phyloP scores from a whole-genome alignment of 2,797 vertebrate species.

The Balearica regulorum region DNA sequence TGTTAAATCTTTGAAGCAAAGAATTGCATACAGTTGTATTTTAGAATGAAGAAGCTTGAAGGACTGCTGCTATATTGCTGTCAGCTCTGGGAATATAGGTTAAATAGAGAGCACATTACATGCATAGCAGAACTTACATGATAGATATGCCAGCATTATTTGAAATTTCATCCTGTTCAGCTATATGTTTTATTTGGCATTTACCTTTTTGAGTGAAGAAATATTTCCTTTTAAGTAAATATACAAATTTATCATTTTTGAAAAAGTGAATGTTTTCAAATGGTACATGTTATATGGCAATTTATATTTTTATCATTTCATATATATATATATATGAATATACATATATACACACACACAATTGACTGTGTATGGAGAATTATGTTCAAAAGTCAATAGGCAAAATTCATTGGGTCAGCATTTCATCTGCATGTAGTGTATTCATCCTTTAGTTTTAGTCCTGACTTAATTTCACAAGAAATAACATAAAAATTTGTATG shows the following conservation, averaged over 20 bases:
- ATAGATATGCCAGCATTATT: neutral
- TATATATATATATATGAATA: neutral
- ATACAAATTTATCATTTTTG: accelerated
- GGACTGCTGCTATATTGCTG: neutral
- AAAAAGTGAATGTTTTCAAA: neutral
- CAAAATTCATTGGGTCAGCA: neutral
- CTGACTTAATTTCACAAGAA: neutral
- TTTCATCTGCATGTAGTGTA: accelerated
- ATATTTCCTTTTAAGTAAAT: neutral
- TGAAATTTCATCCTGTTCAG: neutral
- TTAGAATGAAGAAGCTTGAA: neutral
- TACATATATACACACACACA: accelerated
- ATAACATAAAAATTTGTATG: neutral
- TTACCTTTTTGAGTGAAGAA: neutral
- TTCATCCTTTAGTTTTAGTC: neutral
- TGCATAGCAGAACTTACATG: neutral
- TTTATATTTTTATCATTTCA: neutral
- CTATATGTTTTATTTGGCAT: neutral
- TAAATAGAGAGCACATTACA: neutral
- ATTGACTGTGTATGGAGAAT: neutral
- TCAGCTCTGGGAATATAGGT: neutral
- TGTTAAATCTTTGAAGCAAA: neutral
- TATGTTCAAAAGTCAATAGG: neutral
- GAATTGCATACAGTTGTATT: neutral
- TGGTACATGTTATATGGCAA: accelerated